Conservation (phyloP, 2,797 vertebrate species). For the Tympanoctomys barrerae region DNA sequence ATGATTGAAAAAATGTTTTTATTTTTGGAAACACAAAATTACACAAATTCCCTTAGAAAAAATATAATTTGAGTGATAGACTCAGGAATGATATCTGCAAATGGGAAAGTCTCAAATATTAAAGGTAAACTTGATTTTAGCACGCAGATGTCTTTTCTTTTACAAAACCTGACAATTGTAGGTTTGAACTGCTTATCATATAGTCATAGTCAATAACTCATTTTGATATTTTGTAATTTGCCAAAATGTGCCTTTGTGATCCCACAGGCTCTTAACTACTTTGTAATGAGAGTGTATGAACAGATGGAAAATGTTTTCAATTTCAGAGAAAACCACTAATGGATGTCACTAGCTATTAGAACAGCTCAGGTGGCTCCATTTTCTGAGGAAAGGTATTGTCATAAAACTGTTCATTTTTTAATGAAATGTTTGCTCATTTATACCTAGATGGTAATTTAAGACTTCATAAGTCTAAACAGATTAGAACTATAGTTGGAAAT, state of each 20-base stretch:
- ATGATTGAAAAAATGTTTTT: neutral
- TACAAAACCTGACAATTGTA: conserved; percentile 77
- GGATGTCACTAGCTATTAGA: conserved; percentile 89
- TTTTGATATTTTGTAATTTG: conserved; percentile 90
- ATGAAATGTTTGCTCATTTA: conserved; percentile 89
- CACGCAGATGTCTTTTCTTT: conserved; percentile 67
- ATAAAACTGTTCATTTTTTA: conserved; percentile 87
- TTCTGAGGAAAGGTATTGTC: conserved; percentile 85
- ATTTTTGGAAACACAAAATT: conserved; percentile 60
- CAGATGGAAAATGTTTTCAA: conserved; percentile 90
- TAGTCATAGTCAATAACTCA: conserved; percentile 87
- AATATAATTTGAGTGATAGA: neutral
- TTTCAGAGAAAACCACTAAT: conserved; percentile 88
- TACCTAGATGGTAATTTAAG: conserved; percentile 83
- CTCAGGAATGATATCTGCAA: conserved; percentile 14
- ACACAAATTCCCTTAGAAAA: conserved; percentile 32
- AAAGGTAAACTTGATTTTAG: conserved; percentile 69
- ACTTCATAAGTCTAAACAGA: conserved; percentile 82
- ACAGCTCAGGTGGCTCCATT: conserved; percentile 87
- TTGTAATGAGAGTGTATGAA: conserved; percentile 88
- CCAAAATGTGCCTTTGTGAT: conserved; percentile 85
- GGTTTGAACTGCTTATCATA: conserved; percentile 82
- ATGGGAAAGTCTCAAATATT: conserved; percentile 45
- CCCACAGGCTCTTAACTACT: conserved; percentile 88
- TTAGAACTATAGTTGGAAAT: conserved; percentile 80